phyloP scores from a whole-genome alignment of 2,797 vertebrate species.

The Myotis myotis region DNA sequence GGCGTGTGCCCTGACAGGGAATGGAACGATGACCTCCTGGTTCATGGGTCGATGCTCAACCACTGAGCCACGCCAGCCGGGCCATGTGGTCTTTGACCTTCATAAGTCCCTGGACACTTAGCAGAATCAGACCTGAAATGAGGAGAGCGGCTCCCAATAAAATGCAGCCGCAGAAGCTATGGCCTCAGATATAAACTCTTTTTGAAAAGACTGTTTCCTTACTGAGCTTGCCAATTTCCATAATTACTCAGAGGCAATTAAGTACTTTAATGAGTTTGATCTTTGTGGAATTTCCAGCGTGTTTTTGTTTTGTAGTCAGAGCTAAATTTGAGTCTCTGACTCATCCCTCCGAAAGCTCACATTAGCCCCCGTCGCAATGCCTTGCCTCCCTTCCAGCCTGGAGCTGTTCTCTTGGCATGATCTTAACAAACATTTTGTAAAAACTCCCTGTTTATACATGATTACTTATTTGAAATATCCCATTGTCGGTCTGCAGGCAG shows the following conservation, averaged over 20 bases:
- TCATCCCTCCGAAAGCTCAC: conserved; percentile 69
- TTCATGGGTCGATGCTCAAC: too few species aligned
- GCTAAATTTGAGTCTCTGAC: conserved; percentile 71
- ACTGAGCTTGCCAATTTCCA: conserved; percentile 75
- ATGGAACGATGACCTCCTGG: too few species aligned
- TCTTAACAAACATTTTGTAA: conserved; percentile 75
- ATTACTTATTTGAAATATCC: conserved; percentile 55
- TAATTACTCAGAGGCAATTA: conserved; percentile 81
- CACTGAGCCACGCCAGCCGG: too few species aligned
- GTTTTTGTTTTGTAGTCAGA: conserved; percentile 74
- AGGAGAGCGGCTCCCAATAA: conserved; percentile 45
- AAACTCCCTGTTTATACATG: conserved; percentile 54
- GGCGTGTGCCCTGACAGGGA: too few species aligned
- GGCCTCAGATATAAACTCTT: conserved; percentile 66
- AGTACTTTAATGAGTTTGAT: conserved; percentile 74
- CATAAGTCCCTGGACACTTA: conserved; percentile 48
- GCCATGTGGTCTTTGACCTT: conserved; percentile 32
- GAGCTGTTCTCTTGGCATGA: conserved; percentile 74
- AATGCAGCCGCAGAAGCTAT: conserved; percentile 61
- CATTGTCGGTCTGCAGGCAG: conserved; percentile 65
- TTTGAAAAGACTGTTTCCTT: conserved; percentile 76
- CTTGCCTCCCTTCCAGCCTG: conserved; percentile 76
- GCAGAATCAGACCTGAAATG: conserved; percentile 56
- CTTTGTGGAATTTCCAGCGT: conserved; percentile 77
- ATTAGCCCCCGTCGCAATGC: conserved; percentile 64